These are phyloP conservation scores for Schizotus pectinicornis DNA, from an alignment of 2,888 invertebrate genomes.

Conservation along the genomic window DNA sequence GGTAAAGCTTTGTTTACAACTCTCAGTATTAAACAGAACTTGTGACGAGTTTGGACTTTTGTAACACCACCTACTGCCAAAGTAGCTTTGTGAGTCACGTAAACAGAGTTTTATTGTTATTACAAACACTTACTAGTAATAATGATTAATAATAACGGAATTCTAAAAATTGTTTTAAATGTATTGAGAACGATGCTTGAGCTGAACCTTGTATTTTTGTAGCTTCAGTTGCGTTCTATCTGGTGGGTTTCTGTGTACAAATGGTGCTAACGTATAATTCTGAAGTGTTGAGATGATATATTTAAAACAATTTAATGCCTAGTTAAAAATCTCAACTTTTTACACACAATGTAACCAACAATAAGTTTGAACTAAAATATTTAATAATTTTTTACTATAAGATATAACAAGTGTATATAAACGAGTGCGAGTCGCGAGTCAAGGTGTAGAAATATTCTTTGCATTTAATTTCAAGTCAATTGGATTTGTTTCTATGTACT, in stretches of 20 bases:
- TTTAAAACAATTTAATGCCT: constrained; percentile 36
- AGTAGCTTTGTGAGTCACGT: neutral
- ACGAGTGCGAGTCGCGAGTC: constrained; percentile 32
- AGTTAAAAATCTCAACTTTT: constrained; percentile 27
- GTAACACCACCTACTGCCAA: neutral
- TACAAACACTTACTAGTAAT: neutral
- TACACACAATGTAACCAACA: constrained; percentile 14
- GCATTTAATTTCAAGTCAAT: constrained; percentile 31
- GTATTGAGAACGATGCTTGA: constrained; percentile 27
- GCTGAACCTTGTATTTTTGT: constrained; percentile 24
- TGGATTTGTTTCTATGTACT: constrained; percentile 37
- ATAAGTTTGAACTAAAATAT: constrained; percentile 23
- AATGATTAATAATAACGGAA: neutral
- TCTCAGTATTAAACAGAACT: constrained; percentile 1
- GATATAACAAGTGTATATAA: constrained; percentile 38
- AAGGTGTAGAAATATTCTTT: constrained; percentile 31
- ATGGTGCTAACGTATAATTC: constrained; percentile 35
- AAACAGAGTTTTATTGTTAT: constrained; percentile 22
- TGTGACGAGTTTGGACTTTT: neutral
- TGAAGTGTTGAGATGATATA: constrained; percentile 25
- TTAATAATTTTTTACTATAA: constrained; percentile 38
- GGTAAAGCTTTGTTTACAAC: constrained; percentile 5
- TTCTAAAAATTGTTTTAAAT: constrained; percentile 35
- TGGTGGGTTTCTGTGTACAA: constrained; percentile 29
- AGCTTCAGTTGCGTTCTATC: constrained; percentile 25